These are phyloP conservation scores for Sarotherodon lohbergeri DNA, from an alignment of 2,113 vertebrate genomes.

Conservation along the genomic window DNA sequence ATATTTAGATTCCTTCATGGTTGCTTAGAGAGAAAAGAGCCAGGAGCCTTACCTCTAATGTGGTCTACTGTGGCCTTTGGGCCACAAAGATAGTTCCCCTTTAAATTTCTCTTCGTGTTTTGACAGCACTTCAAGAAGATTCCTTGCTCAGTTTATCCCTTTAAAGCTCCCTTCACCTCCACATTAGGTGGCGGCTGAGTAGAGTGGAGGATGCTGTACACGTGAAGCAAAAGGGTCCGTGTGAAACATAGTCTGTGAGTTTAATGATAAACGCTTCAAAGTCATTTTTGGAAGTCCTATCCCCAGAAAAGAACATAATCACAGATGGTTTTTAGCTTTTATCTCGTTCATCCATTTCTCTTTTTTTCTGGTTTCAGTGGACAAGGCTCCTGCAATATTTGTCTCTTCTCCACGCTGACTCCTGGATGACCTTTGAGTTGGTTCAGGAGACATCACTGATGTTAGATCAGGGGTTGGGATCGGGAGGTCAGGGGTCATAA, in stretches of 20 bases:
- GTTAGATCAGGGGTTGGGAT: conserved; percentile 40
- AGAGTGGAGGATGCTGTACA: conserved; percentile 16
- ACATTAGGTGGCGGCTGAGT: neutral
- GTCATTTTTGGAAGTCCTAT: conserved; percentile 26
- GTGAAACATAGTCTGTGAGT: conserved; percentile 14
- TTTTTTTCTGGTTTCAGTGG: conserved; percentile 12
- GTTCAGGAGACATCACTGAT: conserved; percentile 19
- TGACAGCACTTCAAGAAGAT: conserved; percentile 6
- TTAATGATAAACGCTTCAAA: conserved; percentile 9
- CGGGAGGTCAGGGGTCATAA: conserved; percentile 8
- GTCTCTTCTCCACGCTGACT: conserved; percentile 42
- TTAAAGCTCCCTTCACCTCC: conserved; percentile 13
- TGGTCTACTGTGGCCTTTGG: neutral
- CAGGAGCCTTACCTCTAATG: conserved; percentile 56
- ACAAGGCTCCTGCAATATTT: conserved; percentile 16
- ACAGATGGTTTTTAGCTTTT: neutral
- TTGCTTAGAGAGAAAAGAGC: conserved; percentile 29
- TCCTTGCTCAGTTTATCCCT: conserved; percentile 21
- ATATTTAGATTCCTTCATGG: conserved; percentile 53
- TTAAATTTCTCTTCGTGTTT: conserved; percentile 30
- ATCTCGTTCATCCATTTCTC: conserved; percentile 6
- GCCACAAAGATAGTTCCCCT: conserved; percentile 2
- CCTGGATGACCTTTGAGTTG: conserved; percentile 38
- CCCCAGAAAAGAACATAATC: neutral
- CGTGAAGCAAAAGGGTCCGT: conserved; percentile 23